phyloP scores from a whole-genome alignment of 1,140 invertebrate species.

The Cheumatopsyche charites region DNA sequence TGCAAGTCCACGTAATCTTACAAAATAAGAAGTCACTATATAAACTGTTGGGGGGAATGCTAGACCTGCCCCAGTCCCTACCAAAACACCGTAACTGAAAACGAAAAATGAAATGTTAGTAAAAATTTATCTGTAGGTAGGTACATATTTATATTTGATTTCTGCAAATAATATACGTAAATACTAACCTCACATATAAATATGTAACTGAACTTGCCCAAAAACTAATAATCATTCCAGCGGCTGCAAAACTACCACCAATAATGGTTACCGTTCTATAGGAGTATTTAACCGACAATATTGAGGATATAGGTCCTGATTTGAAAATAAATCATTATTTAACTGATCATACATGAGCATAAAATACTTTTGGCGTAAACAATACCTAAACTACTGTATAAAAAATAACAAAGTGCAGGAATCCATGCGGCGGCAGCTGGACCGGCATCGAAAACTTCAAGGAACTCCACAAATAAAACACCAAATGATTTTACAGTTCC shows the following conservation, averaged over 20 bases:
- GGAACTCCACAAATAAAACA: slow-evolving; percentile 80
- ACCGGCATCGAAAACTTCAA: slow-evolving; percentile 74
- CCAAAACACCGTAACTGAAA: slow-evolving; percentile 78
- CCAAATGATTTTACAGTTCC: slow-evolving; percentile 89
- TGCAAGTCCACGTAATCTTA: slow-evolving; percentile 78
- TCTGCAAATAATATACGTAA: no score
- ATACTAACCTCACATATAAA: slow-evolving; percentile 75
- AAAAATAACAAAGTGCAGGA: slow-evolving; percentile 82
- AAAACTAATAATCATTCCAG: slow-evolving; percentile 85
- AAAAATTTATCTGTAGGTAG: neutral
- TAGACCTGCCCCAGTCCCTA: slow-evolving; percentile 80
- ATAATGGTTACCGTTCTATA: slow-evolving; percentile 88
- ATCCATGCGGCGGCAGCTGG: slow-evolving; percentile 80
- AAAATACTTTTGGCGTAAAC: slow-evolving; percentile 20
- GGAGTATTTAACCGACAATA: slow-evolving; percentile 87
- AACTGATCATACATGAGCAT: neutral
- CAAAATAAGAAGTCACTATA: slow-evolving; percentile 88
- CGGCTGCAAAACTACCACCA: slow-evolving; percentile 80
- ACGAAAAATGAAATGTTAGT: slow-evolving; percentile 30
- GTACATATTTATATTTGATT: slow-evolving; percentile 20
- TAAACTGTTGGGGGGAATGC: slow-evolving; percentile 89
- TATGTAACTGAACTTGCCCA: slow-evolving; percentile 78
- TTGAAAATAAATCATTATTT: slow-evolving; percentile 15
- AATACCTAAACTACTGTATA: slow-evolving; percentile 84
- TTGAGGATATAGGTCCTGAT: slow-evolving; percentile 86